These are phyloP conservation scores for Hydriomena furcata DNA, from an alignment of 2,888 invertebrate genomes.

Conservation along the genomic window DNA sequence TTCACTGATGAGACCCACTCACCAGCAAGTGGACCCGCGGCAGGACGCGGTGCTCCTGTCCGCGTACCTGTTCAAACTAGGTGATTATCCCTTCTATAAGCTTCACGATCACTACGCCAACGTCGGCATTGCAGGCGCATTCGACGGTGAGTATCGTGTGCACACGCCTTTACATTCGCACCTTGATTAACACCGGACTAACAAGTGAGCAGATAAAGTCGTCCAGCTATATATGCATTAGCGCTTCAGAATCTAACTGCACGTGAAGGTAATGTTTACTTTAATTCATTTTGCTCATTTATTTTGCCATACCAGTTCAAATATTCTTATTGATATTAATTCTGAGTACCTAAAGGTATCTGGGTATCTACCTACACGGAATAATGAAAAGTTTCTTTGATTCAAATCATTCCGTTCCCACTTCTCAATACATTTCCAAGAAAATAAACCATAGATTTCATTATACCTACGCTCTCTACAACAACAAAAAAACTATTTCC, in stretches of 20 bases:
- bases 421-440: no score
- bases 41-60: constrained; percentile 77
- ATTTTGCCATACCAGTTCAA: neutral
- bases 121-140: constrained; percentile 54
- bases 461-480: neutral
- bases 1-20: constrained; percentile 75
- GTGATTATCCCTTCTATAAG: constrained; percentile 80
- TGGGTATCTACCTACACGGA: no score
- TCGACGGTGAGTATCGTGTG: constrained; percentile 76
- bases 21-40: constrained; percentile 65
- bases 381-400: no score
- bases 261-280: constrained; percentile 32
- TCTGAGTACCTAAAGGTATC: no score
- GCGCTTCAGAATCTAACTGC: constrained; percentile 30
- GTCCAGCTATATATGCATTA: constrained; percentile 36
- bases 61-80: constrained; percentile 82
- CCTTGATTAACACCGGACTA: constrained; percentile 46
- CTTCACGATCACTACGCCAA: constrained; percentile 71
- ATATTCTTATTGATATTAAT: neutral
- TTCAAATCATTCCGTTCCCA: no score
- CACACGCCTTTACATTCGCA: constrained; percentile 49
- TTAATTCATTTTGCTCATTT: constrained; percentile 21
- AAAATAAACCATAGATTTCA: no score
- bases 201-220: constrained; percentile 42
- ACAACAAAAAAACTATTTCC: neutral